These are phyloP conservation scores for Corynorhinus townsendii DNA, from an alignment of 2,113 vertebrate genomes.

Conservation along the genomic window DNA sequence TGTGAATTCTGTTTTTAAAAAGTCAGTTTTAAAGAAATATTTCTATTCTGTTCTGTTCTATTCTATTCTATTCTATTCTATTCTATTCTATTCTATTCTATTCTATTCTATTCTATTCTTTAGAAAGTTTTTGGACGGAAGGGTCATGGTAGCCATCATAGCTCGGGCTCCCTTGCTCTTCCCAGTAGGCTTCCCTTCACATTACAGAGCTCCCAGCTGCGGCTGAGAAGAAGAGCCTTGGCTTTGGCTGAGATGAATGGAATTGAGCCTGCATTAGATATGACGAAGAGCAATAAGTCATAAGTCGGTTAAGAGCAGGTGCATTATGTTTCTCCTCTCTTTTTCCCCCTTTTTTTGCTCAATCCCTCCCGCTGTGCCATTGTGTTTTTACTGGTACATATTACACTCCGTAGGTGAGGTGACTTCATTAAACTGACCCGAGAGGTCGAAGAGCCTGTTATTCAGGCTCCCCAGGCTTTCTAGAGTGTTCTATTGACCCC, in stretches of 20 bases:
- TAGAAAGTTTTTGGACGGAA: neutral
- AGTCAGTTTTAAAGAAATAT: neutral
- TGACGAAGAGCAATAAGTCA: neutral
- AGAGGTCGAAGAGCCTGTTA: neutral
- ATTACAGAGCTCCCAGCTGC: neutral
- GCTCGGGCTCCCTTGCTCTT: neutral
- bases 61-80: no score
- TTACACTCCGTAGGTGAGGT: neutral
- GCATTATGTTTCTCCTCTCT: neutral
- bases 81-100: no score
- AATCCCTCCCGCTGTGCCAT: neutral
- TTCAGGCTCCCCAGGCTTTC: neutral
- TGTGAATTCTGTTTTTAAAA: neutral
- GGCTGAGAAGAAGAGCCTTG: neutral
- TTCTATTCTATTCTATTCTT: neutral
- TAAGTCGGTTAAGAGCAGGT: neutral
- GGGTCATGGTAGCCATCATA: rapidly evolving
- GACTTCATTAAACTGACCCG: neutral
- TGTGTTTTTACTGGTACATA: neutral
- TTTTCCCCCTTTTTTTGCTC: neutral
- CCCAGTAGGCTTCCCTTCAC: neutral
- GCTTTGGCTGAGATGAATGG: neutral
- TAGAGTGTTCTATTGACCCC: neutral
- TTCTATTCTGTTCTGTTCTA: no score
- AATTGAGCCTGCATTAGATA: neutral